phyloP scores from a whole-genome alignment of 2,113 vertebrate genomes.

The Nesospiza acunhae region DNA sequence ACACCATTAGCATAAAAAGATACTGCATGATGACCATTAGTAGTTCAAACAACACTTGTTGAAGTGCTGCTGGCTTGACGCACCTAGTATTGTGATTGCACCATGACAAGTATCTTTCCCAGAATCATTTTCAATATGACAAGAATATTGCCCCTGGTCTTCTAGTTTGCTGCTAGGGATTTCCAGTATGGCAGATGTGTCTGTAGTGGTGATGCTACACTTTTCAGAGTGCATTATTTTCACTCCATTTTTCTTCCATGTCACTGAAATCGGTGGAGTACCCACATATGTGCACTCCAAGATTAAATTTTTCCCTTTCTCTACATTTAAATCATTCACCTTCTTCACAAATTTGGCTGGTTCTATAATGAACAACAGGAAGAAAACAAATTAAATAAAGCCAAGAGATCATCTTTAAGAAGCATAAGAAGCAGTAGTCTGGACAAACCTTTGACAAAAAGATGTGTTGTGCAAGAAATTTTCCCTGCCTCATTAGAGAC shows the following conservation, averaged over 20 bases:
- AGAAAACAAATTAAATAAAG: background rate
- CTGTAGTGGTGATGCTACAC: slow-evolving; percentile 90
- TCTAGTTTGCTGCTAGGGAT: slow-evolving; percentile 85
- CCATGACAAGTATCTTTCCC: slow-evolving; percentile 87
- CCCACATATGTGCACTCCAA: slow-evolving; percentile 88
- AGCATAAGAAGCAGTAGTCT: background rate
- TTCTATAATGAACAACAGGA: slow-evolving; percentile 72
- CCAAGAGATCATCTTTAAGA: background rate
- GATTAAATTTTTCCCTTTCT: slow-evolving; percentile 86
- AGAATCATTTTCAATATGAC: slow-evolving; percentile 91
- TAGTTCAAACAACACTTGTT: background rate
- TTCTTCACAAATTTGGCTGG: slow-evolving; percentile 93
- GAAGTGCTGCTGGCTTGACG: slow-evolving; percentile 55
- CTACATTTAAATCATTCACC: slow-evolving; percentile 83
- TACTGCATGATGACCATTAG: background rate
- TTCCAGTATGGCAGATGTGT: slow-evolving; percentile 93
- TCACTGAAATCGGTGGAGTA: slow-evolving; percentile 89
- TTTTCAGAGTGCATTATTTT: slow-evolving; percentile 86
- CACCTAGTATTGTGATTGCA: slow-evolving; percentile 88
- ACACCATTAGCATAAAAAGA: slow-evolving; percentile 6
- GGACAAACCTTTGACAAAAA: slow-evolving; percentile 93
- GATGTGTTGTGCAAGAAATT: slow-evolving; percentile 84
- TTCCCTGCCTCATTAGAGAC: slow-evolving; percentile 92
- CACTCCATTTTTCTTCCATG: slow-evolving; percentile 89
- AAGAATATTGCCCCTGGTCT: slow-evolving; percentile 87